phyloP scores from a whole-genome alignment of 2,888 invertebrate genomes.

The Tachina lurida region DNA sequence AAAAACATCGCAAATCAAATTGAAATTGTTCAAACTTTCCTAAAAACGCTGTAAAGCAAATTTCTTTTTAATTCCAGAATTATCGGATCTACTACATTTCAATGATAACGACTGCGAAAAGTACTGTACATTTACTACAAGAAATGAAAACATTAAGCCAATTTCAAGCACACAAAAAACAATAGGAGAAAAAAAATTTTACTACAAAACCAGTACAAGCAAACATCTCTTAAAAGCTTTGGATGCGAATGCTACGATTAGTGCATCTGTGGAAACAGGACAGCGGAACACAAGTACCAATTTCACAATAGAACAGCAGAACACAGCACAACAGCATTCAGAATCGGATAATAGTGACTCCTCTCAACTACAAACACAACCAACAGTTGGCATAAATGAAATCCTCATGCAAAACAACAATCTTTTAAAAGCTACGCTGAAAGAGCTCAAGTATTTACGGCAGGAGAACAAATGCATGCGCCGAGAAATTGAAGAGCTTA shows the following conservation, averaged over 20 bases:
- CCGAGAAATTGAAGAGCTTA: constrained; percentile 42
- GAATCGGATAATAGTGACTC: constrained; percentile 23
- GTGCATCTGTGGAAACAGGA: constrained; percentile 23
- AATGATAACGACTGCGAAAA: no score
- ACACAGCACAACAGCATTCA: constrained; percentile 27
- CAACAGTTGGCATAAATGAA: constrained; percentile 27
- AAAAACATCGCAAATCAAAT: constrained; percentile 32
- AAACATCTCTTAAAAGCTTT: constrained; percentile 29
- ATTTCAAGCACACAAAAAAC: constrained; percentile 40
- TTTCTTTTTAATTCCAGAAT: constrained; percentile 50
- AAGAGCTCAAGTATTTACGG: constrained; percentile 51
- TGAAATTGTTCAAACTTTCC: constrained; percentile 20
- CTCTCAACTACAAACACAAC: constrained; percentile 41
- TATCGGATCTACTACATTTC: not conserved
- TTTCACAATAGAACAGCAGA: constrained; percentile 17
- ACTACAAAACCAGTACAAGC: constrained; percentile 18
- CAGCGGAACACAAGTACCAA: constrained; percentile 36
- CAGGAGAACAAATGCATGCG: constrained; percentile 36
- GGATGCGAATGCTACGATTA: constrained; percentile 27
- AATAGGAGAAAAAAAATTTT: constrained; percentile 24
- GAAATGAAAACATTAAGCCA: constrained; percentile 26
- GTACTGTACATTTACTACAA: no score
- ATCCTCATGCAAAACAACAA: constrained; percentile 40
- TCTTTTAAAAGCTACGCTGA: constrained; percentile 30
- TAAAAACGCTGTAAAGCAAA: constrained; percentile 36